Evolutionary conservation across 2,797 vertebrate genomes (phyloP).

Genomic region (Lacerta viridis): DNA sequence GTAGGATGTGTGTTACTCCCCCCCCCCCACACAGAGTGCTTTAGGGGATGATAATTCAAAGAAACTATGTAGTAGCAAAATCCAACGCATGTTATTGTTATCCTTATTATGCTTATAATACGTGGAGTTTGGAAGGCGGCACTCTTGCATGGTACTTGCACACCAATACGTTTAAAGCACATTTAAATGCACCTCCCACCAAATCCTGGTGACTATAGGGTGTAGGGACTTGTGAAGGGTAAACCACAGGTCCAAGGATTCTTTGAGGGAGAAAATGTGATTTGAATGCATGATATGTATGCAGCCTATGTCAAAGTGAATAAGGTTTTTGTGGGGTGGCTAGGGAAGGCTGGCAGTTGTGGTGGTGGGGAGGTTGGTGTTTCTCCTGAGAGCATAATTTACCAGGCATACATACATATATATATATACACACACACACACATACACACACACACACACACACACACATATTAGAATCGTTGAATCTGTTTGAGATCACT

Average conservation of each 20-base stretch:
- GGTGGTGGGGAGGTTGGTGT: not conserved
- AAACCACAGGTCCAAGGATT: too few relatives aligned
- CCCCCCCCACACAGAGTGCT: too few relatives aligned
- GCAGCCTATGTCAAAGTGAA: not conserved
- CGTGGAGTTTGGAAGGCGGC: slow-evolving; percentile 9
- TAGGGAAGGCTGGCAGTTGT: not conserved
- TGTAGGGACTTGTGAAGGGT: too few relatives aligned
- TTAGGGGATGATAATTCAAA: not conserved
- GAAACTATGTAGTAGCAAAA: slow-evolving; percentile 15
- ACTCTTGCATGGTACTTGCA: slow-evolving; percentile 32
- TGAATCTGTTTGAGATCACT: not conserved
- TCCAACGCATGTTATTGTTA: slow-evolving; percentile 19
- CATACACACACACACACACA: too few relatives aligned
- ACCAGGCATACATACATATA: too few relatives aligned
- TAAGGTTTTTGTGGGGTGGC: not conserved
- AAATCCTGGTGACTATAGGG: too few relatives aligned
- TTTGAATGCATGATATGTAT: too few relatives aligned
- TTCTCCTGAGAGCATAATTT: not conserved
- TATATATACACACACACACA: too few relatives aligned
- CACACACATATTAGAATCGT: not conserved
- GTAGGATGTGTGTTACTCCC: slow-evolving; percentile 26
- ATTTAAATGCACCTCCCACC: too few relatives aligned
- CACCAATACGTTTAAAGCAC: too few relatives aligned
- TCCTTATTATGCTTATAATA: slow-evolving; percentile 29
- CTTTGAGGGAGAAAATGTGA: too few relatives aligned